A percentile compares a stretch with the other conserved stretches of the same genome.
phyloP scores from a whole-genome alignment of 2,113 vertebrate genomes.

The Tyto alba region DNA sequence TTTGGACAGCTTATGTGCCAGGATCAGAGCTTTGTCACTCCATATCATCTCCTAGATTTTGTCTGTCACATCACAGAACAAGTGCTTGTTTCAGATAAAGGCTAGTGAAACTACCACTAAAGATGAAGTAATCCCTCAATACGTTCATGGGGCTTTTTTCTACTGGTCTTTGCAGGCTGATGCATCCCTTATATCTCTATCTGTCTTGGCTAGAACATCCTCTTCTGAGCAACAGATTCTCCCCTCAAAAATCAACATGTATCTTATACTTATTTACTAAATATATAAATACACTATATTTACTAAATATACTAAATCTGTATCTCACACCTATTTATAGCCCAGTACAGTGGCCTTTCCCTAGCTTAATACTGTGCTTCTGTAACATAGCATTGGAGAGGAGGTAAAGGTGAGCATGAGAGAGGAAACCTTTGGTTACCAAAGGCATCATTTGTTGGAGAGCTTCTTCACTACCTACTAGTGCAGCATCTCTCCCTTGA shows the following conservation, averaged over 20 bases:
- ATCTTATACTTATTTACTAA: neutral
- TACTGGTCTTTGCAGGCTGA: neutral
- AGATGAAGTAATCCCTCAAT: neutral
- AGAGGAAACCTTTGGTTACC: neutral
- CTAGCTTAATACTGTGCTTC: neutral
- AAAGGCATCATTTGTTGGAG: neutral
- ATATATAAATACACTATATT: no score
- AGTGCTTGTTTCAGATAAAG: neutral
- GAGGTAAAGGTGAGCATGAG: neutral
- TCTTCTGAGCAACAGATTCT: neutral
- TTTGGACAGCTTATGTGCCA: neutral
- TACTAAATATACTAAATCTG: neutral
- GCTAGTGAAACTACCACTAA: neutral
- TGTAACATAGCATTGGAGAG: neutral
- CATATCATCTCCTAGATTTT: neutral
- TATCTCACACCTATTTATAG: neutral
- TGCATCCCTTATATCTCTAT: neutral
- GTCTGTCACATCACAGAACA: neutral
- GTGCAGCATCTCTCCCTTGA: neutral
- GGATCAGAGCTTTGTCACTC: neutral
- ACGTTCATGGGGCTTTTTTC: neutral
- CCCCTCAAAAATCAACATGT: fast-evolving
- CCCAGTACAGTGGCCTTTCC: neutral
- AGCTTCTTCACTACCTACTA: neutral
- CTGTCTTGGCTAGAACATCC: neutral